Percentiles rank a stretch among this genome's conserved stretches.
phyloP scores from a whole-genome alignment of 1,140 invertebrate species.

The Bombyx mandarina region DNA sequence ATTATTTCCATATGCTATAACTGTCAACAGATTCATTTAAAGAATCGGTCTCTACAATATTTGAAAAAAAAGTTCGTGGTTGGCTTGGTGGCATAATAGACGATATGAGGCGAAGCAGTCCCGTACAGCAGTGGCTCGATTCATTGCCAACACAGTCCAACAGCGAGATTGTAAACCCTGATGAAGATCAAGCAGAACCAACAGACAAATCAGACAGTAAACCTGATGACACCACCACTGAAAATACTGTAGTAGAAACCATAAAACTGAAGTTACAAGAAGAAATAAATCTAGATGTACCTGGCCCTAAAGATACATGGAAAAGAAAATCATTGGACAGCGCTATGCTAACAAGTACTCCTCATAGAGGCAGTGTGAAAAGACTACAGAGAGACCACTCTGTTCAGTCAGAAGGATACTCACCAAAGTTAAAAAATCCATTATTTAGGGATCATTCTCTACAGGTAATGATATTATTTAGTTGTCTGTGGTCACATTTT shows the following conservation, averaged over 20 bases:
- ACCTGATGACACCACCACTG: slow-evolving; percentile 42
- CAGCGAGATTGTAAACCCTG: slow-evolving; percentile 18
- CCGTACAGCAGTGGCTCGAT: slow-evolving; percentile 68
- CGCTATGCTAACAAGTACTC: slow-evolving; percentile 36
- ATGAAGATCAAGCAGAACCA: slow-evolving; percentile 19
- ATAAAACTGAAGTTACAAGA: slow-evolving; percentile 30
- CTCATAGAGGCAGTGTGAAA: slow-evolving; percentile 32
- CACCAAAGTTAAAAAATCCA: slow-evolving; percentile 61
- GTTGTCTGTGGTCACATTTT: no score
- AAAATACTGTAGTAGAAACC: slow-evolving; percentile 46
- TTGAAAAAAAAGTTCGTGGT: slow-evolving; percentile 59
- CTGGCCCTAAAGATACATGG: slow-evolving; percentile 41
- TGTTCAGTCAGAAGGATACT: slow-evolving; percentile 63
- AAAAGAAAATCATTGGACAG: slow-evolving; percentile 61
- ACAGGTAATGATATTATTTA: slow-evolving; percentile 37
- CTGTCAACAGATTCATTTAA: slow-evolving; percentile 48
- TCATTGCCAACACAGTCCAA: slow-evolving; percentile 48
- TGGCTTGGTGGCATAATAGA: slow-evolving; percentile 64
- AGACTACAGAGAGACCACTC: slow-evolving; percentile 61
- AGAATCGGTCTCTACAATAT: slow-evolving; percentile 56
- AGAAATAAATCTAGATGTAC: slow-evolving; percentile 46
- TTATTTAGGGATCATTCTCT: slow-evolving; percentile 64
- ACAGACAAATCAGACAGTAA: slow-evolving; percentile 42
- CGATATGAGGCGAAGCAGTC: slow-evolving; percentile 67
- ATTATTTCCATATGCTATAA: no score